These are phyloP conservation scores for Monopterus albus DNA, from an alignment of 2,113 vertebrate species.

Conservation along the genomic window DNA sequence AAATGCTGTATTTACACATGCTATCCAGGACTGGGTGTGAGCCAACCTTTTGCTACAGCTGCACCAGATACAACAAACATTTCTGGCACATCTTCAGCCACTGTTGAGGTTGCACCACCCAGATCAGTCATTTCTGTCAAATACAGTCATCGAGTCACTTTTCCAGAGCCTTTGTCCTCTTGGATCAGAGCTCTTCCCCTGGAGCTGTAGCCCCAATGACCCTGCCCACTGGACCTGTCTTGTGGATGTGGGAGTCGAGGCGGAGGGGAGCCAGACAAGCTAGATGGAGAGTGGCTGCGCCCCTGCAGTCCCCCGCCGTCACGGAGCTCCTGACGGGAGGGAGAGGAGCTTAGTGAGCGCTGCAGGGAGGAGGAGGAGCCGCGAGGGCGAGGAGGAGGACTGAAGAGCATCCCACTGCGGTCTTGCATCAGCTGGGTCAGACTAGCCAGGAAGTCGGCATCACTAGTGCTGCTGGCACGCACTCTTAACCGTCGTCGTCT, in stretches of 20 bases:
- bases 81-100: too few relatives aligned
- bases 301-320: conserved; percentile 81
- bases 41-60: conserved; percentile 41
- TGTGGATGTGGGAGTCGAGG: conserved; percentile 88
- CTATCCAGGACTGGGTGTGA: conserved; percentile 60
- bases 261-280: conserved; percentile 91
- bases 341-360: conserved; percentile 94
- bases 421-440: conserved; percentile 97
- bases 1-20: conserved; percentile 82
- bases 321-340: conserved; percentile 89
- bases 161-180: conserved; percentile 88
- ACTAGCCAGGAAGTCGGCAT: conserved; percentile 94
- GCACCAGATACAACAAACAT: too few relatives aligned
- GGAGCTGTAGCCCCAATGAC: conserved; percentile 81
- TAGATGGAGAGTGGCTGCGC: conserved; percentile 92
- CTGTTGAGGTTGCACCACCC: too few relatives aligned
- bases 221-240: conserved; percentile 82
- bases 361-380: conserved; percentile 91
- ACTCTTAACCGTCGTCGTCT: conserved; percentile 91
- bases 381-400: conserved; percentile 88
- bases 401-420: conserved; percentile 89
- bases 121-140: conserved; percentile 25
- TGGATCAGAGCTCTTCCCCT: conserved; percentile 76
- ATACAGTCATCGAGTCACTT: conserved; percentile 90
- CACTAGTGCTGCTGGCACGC: conserved; percentile 93